Conservation (phyloP, 2,797 vertebrate genomes). For the Lagodon rhomboides region DNA sequence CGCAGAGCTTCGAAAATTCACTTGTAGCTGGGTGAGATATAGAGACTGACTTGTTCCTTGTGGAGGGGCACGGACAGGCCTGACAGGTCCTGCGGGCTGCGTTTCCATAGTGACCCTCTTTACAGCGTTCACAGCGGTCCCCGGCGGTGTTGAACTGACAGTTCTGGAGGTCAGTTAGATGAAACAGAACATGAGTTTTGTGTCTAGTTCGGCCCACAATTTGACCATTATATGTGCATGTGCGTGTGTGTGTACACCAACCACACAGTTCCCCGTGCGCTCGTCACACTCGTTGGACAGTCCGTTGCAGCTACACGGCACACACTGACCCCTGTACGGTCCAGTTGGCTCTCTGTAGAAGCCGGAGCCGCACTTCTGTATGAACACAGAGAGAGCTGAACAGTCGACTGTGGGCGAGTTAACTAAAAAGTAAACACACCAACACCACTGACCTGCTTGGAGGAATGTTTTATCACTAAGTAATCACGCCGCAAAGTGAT, state of each 20-base stretch:
- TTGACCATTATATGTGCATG: background rate
- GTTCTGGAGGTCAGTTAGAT: slow-evolving; percentile 78
- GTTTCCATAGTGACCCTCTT: slow-evolving; percentile 88
- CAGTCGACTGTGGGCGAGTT: background rate
- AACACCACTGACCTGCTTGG: background rate
- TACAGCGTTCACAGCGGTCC: slow-evolving; percentile 88
- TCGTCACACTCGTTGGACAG: slow-evolving; percentile 88
- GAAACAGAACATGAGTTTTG: slow-evolving; percentile 19
- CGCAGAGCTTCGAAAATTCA: background rate
- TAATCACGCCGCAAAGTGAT: background rate
- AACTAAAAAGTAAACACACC: slow-evolving; percentile 14
- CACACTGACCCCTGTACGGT: slow-evolving; percentile 80
- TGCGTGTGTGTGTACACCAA: slow-evolving; percentile 74
- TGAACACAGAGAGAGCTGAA: slow-evolving; percentile 18
- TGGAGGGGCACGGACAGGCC: slow-evolving; percentile 88
- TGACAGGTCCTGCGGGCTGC: slow-evolving; percentile 83
- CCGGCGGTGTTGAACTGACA: slow-evolving; percentile 88
- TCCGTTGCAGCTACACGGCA: slow-evolving; percentile 90
- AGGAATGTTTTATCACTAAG: background rate
- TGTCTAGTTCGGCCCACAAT: background rate
- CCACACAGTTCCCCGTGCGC: slow-evolving; percentile 88
- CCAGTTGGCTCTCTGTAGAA: slow-evolving; percentile 85
- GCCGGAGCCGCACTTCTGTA: slow-evolving; percentile 87
- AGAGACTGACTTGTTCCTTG: slow-evolving; percentile 86
- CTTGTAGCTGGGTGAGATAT: background rate